These are phyloP conservation scores for Orientallactaga sibirica DNA, from an alignment of 2,797 vertebrate genomes.

Conservation along the genomic window DNA sequence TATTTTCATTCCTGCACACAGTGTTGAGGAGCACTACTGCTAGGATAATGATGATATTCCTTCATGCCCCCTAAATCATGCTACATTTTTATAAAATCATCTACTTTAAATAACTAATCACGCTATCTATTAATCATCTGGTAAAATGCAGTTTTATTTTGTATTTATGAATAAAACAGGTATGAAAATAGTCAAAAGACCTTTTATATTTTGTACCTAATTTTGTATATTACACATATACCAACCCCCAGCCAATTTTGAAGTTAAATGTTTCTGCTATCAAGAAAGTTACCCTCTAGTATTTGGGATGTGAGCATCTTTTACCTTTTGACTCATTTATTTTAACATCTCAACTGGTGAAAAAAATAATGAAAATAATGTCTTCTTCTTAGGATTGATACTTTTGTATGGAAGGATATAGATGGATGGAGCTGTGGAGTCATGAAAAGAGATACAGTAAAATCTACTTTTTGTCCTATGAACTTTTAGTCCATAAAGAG, in stretches of 20 bases:
- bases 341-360: not conserved
- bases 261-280: not conserved
- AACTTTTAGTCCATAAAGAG: conserved; percentile 13
- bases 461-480: not conserved
- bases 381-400: not conserved
- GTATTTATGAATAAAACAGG: not conserved
- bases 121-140: not conserved
- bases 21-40: not conserved
- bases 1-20: not conserved
- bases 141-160: not conserved
- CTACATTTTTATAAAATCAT: not conserved
- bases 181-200: not conserved
- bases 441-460: not conserved
- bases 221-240: not conserved
- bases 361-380: conserved; percentile 16
- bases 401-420: not conserved
- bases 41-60: not conserved
- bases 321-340: not conserved
- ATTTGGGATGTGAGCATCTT: not conserved
- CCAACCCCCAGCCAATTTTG: not conserved
- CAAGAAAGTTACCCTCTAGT: not conserved
- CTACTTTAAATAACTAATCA: not conserved
- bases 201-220: not conserved
- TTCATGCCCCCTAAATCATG: not conserved
- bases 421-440: not conserved